These are phyloP conservation scores for Ceyx margarethae DNA, from an alignment of 2,113 vertebrate genomes.

Conservation along the genomic window DNA sequence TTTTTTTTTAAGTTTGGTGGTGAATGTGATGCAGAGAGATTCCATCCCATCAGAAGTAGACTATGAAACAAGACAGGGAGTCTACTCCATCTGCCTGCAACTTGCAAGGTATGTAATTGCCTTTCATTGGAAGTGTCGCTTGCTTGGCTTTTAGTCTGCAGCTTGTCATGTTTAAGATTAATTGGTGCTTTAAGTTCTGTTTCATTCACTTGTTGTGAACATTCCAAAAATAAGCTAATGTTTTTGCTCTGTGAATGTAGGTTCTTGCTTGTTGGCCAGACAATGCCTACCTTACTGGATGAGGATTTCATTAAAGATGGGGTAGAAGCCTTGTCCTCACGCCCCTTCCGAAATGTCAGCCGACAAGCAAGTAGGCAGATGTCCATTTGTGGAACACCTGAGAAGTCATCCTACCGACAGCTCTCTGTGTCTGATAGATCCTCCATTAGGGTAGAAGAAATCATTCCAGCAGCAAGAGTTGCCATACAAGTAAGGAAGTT, in stretches of 20 bases:
- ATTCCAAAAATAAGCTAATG: neutral
- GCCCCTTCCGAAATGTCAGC: conserved; percentile 91
- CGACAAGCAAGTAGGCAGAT: conserved; percentile 88
- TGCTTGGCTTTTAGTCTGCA: neutral
- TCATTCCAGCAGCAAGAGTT: conserved; percentile 94
- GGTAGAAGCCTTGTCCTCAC: conserved; percentile 89
- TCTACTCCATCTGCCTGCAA: conserved; percentile 98
- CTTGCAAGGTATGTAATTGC: conserved; percentile 85
- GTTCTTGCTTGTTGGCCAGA: conserved; percentile 95
- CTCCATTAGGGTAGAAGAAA: conserved; percentile 96
- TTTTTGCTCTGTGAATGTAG: conserved; percentile 66
- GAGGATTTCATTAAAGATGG: conserved; percentile 91
- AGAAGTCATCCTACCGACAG: conserved; percentile 94
- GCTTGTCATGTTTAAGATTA: neutral
- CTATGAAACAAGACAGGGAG: conserved; percentile 97
- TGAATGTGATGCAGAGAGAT: conserved; percentile 99
- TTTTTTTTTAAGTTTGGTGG: conserved; percentile 87
- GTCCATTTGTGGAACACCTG: conserved; percentile 93
- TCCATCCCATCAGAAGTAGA: conserved; percentile 97
- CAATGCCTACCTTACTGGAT: conserved; percentile 89
- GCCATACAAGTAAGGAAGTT: conserved; percentile 88
- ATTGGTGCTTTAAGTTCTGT: neutral
- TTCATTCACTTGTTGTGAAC: neutral
- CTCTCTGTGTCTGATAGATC: conserved; percentile 95
- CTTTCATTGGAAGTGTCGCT: neutral